These are phyloP conservation scores for Drosophila lacteicornis DNA, from an alignment of 1,140 invertebrate species.

Conservation along the genomic window DNA sequence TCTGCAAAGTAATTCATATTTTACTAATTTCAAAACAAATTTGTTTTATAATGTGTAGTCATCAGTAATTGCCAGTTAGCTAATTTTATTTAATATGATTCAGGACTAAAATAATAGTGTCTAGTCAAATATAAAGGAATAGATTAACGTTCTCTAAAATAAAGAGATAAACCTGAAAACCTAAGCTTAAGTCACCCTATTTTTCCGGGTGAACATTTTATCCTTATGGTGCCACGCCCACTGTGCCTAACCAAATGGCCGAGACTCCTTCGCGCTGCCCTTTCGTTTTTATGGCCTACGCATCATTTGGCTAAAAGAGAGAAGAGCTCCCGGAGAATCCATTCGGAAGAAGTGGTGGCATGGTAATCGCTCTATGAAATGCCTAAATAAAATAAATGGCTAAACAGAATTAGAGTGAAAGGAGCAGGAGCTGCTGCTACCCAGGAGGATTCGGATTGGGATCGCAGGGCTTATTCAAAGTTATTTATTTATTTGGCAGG, in stretches of 20 bases:
- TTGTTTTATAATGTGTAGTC: no score
- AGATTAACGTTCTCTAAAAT: neutral
- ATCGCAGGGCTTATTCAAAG: conserved; percentile 12
- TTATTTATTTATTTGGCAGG: conserved; percentile 32
- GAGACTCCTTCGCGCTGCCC: conserved; percentile 43
- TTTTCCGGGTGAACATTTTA: conserved; percentile 8
- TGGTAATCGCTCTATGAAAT: conserved; percentile 65
- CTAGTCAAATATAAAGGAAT: no score
- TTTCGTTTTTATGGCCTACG: conserved; percentile 71
- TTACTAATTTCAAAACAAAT: no score
- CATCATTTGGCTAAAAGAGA: conserved; percentile 74
- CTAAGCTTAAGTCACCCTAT: neutral
- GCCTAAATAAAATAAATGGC: conserved; percentile 82
- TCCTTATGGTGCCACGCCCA: conserved; percentile 46
- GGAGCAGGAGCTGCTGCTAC: conserved; percentile 14
- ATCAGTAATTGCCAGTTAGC: no score
- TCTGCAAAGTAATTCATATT: no score
- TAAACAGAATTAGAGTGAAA: conserved; percentile 81
- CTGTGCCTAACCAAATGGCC: conserved; percentile 50
- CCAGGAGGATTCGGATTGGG: conserved; percentile 6
- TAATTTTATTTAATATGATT: no score
- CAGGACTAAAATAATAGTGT: no score
- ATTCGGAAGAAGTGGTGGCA: conserved; percentile 12
- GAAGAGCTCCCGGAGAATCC: conserved; percentile 25
- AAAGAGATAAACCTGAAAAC: neutral